Evolutionary conservation across 53 echinoderm and acorn worm genomes (phyloP), one percentile per base, ranked within the genome.

Genomic region (Patiria pectinifera): DNA sequence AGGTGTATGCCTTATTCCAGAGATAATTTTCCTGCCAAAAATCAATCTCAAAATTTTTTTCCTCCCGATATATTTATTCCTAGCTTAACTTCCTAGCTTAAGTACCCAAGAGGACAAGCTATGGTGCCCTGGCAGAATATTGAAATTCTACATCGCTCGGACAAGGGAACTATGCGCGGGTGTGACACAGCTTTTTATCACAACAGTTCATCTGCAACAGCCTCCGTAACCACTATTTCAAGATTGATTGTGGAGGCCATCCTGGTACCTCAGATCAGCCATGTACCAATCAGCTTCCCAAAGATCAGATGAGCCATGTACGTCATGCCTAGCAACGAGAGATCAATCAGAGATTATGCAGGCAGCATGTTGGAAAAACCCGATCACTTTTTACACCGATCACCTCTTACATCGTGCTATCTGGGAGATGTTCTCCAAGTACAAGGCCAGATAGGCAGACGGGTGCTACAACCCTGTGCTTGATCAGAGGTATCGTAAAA

Each of bases 91-190:
- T 79, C 82, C 13, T 66, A n/a, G n/a, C n/a, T 48, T 53, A 3
- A 25, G 45, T 6, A 74, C 87, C 0, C 45, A 15, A 0, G 62
- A 48, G 21, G 92, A 92, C 21, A 87, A 92, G 46, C 23, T 80
- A 14, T 81, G 87, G 87, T 92, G 93, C 84, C 92, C 74, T 1
- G 74, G 3, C 84, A 2, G 92, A 70, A 35, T 77, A 9, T 21
- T 92, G 0, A 92, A 87, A 43, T 92, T 45, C 18, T 92, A 86
- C 59, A 16, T 92, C 35, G n/a, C 58, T 23, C 81, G 71, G 26
- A 91, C 60, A 25, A 91, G 84, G 62, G 35, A 69, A 12, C 71
- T 84, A 13, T 53, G 53, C n/a, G 6, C 14, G 4, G 35, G 35
- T 35, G 35, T 35, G 35, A 35, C 35, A 35, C 76, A 87, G 22